Evolutionary conservation across 2,797 vertebrate species (phyloP).

Genomic region (Sebastes variabilis): DNA sequence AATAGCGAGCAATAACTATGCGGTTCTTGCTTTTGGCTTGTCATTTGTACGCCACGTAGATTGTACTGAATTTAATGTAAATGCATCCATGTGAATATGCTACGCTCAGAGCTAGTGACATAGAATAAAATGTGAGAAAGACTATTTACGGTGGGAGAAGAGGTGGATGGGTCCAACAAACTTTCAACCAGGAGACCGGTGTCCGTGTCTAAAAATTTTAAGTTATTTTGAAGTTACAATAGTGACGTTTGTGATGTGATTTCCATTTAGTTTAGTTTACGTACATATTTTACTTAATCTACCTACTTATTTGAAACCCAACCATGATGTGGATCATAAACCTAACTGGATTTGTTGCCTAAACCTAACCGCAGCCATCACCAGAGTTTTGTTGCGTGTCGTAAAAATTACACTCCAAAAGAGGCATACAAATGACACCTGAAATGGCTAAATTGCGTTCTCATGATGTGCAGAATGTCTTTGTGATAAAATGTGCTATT

Average conservation of each 20-base stretch:
- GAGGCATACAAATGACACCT: no score
- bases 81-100: not conserved
- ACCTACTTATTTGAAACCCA: not conserved
- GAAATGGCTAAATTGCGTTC: no score
- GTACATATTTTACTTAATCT: not conserved
- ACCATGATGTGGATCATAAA: not conserved
- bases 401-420: not conserved
- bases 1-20: no score
- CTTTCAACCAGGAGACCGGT: not conserved
- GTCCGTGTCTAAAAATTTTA: no score
- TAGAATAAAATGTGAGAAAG: not conserved
- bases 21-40: no score
- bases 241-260: no score
- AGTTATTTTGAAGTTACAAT: not conserved
- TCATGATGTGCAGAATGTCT: not conserved
- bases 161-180: not conserved
- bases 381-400: not conserved
- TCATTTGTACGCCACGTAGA: not conserved
- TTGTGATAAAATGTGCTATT: not conserved
- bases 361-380: not conserved
- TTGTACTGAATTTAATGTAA: not conserved
- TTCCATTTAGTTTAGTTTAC: no score
- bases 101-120: not conserved
- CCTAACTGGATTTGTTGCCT: no score
- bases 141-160: not conserved